Base-by-base conservation (phyloP, 2,888 invertebrate species). In the Leptura quadrifasciata region DNA sequence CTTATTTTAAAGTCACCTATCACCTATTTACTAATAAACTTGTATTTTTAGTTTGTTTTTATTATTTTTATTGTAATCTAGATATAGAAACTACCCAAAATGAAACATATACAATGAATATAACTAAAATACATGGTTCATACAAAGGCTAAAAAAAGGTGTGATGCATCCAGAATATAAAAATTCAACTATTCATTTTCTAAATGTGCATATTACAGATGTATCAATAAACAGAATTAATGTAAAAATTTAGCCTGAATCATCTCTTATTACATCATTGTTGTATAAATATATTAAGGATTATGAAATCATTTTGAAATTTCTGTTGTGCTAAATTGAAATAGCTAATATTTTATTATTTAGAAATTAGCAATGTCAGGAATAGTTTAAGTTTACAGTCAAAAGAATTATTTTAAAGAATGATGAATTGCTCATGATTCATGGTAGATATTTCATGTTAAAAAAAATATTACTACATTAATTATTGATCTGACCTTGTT, bases 371-470 rank as follows among this genome's bases (percentile, higher is more conserved):
- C n/a, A 47, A 1, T 47, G 6, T 17, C n/a, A 12, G 15, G 5
- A 47, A 17, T n/a, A 47, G 39, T 39, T 47, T 47, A 47, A 47
- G 17, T 15, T 47, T 47, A 47, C n/a, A 6, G 47, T 0, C 47
- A 47, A n/a, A 47, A 47, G n/a, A n/a, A n/a, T 47, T n/a, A n/a
- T 47, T 47, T n/a, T 47, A 47, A 47, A 47, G n/a, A 47, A 47
- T 47, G 47, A 47, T n/a, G 15, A 47, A 47, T n/a, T 47, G 15
- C 1, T 47, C 47, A 47, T 47, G 47, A 47, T 17, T 47, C 47
- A 47, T 47, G 47, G 47, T 47, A 47, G n/a, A 47, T 2, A 15
- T 47, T 15, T 47, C 15, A 47, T 17, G 4, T 47, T 47, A 15
- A 15, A 39, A 15, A 47, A 47, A 47, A 47, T 47, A 2, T n/a